phyloP scores from a whole-genome alignment of 2,797 vertebrate species.

The Semaprochilodus insignis region DNA sequence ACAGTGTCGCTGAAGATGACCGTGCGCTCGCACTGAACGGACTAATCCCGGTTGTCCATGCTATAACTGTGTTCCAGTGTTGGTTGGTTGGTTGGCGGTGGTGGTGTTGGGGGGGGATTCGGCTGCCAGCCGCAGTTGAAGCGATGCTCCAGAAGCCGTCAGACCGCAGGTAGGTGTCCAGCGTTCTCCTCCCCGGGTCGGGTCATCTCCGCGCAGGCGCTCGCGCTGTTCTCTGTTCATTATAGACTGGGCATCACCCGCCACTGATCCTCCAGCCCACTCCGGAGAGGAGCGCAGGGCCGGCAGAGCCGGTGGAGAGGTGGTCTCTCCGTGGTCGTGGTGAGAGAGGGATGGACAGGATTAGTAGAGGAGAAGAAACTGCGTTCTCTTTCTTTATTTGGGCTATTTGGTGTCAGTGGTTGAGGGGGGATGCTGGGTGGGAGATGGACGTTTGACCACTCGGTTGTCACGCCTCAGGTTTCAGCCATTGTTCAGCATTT shows the following conservation, averaged over 20 bases:
- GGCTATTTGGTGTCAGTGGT: too few relatives aligned
- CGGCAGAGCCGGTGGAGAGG: too few relatives aligned
- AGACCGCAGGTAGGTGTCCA: conserved; percentile 46
- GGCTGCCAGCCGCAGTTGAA: conserved; percentile 32
- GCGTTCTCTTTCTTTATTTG: not conserved
- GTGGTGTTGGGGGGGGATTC: too few relatives aligned
- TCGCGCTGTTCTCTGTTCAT: not conserved
- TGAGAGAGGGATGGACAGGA: not conserved
- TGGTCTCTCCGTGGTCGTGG: too few relatives aligned
- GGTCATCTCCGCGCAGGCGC: not conserved
- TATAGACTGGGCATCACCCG: too few relatives aligned
- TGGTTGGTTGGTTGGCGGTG: not conserved
- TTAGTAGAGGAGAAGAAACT: not conserved
- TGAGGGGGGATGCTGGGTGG: too few relatives aligned
- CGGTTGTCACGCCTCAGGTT: too few relatives aligned
- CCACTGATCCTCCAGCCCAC: too few relatives aligned
- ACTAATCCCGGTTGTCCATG: not conserved
- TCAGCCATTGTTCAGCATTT: not conserved
- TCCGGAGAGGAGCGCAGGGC: too few relatives aligned
- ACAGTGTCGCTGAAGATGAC: conserved; percentile 9
- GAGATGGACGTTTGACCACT: too few relatives aligned
- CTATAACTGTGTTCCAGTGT: not conserved
- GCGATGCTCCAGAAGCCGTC: conserved; percentile 48
- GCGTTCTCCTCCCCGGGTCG: not conserved
- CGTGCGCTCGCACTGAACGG: conserved; percentile 5